Conservation (phyloP, 2,888 invertebrate genomes). For the Endomychus coccineus region DNA sequence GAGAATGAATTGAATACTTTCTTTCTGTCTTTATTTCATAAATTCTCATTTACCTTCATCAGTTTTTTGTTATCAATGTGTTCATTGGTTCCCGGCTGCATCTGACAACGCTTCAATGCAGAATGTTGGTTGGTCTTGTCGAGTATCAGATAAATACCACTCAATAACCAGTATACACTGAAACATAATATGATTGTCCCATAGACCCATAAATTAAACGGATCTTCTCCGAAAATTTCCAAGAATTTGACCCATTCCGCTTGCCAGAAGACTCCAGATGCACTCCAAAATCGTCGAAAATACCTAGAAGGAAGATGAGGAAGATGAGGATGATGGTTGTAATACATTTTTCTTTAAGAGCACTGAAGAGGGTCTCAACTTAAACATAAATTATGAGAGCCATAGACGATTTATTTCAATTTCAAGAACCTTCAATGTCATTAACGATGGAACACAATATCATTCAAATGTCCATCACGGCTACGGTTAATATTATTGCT, state of each 20-base stretch:
- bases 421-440: no score
- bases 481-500: no score
- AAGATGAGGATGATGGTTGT: no score
- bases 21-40: no score
- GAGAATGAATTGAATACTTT: no score
- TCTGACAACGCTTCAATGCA: slow-evolving; percentile 66
- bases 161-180: slow-evolving; percentile 67
- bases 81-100: slow-evolving; percentile 74
- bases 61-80: slow-evolving; percentile 58
- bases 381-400: no score
- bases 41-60: slow-evolving; percentile 45
- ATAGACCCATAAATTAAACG: slow-evolving; percentile 56
- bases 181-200: slow-evolving; percentile 56
- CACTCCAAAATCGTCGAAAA: slow-evolving; percentile 74
- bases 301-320: slow-evolving; percentile 56
- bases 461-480: no score
- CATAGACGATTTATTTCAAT: no score
- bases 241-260: slow-evolving; percentile 70
- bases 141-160: slow-evolving; percentile 64
- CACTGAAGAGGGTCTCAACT: no score
- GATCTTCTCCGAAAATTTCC: slow-evolving; percentile 59
- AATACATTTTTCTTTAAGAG: no score
- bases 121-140: slow-evolving; percentile 69
- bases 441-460: no score
- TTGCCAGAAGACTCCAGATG: slow-evolving; percentile 82